Percentiles rank a stretch among this genome's conserved stretches.
Conservation (phyloP, 2,888 invertebrate genomes). For the Drosophila cognata region DNA sequence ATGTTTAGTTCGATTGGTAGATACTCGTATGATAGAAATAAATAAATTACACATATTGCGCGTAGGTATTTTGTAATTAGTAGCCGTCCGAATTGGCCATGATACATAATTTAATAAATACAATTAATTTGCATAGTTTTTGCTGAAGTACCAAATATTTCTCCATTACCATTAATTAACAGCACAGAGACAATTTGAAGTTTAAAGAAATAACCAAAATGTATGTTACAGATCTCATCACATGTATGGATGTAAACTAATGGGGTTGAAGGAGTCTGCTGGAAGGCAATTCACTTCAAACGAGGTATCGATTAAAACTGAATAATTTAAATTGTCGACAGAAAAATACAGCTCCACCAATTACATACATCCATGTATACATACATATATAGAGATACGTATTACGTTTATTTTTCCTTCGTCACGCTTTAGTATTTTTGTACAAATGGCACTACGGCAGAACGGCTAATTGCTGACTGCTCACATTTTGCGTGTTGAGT, state of each 20-base stretch:
- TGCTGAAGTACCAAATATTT: not conserved
- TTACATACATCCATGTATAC: not conserved
- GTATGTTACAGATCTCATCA: not conserved
- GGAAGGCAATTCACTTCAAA: not conserved
- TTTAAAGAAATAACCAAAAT: not conserved
- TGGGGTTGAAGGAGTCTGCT: not conserved
- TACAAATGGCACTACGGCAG: slow-evolving; percentile 26
- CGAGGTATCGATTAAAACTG: slow-evolving; percentile 10
- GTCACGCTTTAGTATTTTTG: slow-evolving; percentile 10
- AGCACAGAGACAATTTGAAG: not conserved
- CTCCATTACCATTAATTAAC: not conserved
- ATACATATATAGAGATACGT: not conserved
- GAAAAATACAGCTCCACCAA: not conserved
- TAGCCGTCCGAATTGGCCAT: not conserved
- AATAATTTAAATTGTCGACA: slow-evolving; percentile 5
- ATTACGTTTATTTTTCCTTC: not conserved
- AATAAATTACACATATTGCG: not conserved
- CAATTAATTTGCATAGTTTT: not conserved
- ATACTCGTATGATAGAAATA: not conserved
- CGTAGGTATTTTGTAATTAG: not conserved
- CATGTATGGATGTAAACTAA: not conserved
- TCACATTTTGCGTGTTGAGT: slow-evolving; percentile 51
- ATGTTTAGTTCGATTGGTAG: not conserved
- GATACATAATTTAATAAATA: not conserved
- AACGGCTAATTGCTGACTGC: slow-evolving; percentile 68